Evolutionary conservation across 2,888 invertebrate species (phyloP).

Genomic region (Thymelicus sylvestris): DNA sequence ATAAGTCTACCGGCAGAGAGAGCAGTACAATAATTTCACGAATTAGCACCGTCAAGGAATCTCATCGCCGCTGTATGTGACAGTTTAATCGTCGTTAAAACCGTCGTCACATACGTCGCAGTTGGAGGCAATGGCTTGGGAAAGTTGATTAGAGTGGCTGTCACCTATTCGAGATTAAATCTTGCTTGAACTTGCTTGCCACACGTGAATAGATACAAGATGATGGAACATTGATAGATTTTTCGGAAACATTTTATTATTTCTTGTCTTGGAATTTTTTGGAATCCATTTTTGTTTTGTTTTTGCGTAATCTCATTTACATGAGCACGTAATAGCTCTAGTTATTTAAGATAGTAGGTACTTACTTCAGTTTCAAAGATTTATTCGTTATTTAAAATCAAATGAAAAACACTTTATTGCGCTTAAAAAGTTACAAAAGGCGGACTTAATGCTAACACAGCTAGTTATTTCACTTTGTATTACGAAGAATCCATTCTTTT

Average conservation of each 20-base stretch:
- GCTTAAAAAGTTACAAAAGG: no score
- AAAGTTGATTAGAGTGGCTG: conserved; percentile 80
- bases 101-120: conserved; percentile 71
- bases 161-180: conserved; percentile 78
- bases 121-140: conserved; percentile 71
- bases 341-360: no score
- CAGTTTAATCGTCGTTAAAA: conserved; percentile 77
- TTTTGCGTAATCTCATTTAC: not conserved
- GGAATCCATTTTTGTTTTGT: not conserved
- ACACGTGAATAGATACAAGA: conserved; percentile 23
- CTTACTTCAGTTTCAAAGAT: no score
- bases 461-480: no score
- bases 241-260: not conserved
- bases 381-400: no score
- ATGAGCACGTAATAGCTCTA: no score
- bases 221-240: not conserved
- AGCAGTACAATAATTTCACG: conserved; percentile 49
- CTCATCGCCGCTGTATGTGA: conserved; percentile 53
- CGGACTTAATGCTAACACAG: no score
- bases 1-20: conserved; percentile 35
- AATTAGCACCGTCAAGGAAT: conserved; percentile 55
- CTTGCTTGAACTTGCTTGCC: conserved; percentile 52
- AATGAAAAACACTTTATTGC: no score
- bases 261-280: not conserved
- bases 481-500: no score